Evolutionary conservation across 2,113 vertebrate genomes (phyloP).

Genomic region (Nymphicus hollandicus): DNA sequence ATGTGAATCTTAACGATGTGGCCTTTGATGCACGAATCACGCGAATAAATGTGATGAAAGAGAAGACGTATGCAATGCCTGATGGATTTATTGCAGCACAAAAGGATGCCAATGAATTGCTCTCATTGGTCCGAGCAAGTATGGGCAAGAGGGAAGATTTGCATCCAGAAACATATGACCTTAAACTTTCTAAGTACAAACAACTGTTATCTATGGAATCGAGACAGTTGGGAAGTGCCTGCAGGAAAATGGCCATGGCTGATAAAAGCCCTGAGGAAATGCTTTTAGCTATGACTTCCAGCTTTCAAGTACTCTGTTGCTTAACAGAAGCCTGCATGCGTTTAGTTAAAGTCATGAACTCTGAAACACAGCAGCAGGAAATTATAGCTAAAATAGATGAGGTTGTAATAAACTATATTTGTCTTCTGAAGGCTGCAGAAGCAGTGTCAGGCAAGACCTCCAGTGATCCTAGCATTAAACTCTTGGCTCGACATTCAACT

Average conservation of each 20-base stretch:
- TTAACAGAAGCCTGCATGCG: slow-evolving; percentile 93
- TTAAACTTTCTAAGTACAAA: slow-evolving; percentile 81
- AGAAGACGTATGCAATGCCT: slow-evolving; percentile 85
- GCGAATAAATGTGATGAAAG: slow-evolving; percentile 84
- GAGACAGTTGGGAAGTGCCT: slow-evolving; percentile 87
- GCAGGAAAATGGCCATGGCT: slow-evolving; percentile 87
- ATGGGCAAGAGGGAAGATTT: slow-evolving; percentile 74
- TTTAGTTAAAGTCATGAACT: slow-evolving; percentile 86
- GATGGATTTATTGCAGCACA: slow-evolving; percentile 87
- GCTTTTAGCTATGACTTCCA: slow-evolving; percentile 91
- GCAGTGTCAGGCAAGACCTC: slow-evolving; percentile 80
- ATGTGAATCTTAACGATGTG: slow-evolving; percentile 69
- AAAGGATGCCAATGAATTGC: slow-evolving; percentile 91
- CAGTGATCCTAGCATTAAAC: slow-evolving; percentile 84
- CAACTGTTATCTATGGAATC: slow-evolving; percentile 88
- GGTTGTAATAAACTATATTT: slow-evolving; percentile 89
- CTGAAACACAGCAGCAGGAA: slow-evolving; percentile 80
- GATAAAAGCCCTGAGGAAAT: slow-evolving; percentile 90
- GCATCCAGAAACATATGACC: slow-evolving; percentile 72
- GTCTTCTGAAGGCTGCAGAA: slow-evolving; percentile 86
- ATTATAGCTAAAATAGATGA: slow-evolving; percentile 86
- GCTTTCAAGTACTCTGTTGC: slow-evolving; percentile 94
- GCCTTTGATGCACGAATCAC: slow-evolving; percentile 81
- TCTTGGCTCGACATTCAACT: slow-evolving; percentile 87
- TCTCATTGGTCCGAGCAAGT: slow-evolving; percentile 82